Evolutionary conservation across 2,888 invertebrate genomes (phyloP), one percentile per base, ranked within the genome.

Genomic region (Xestia rhomboidea): DNA sequence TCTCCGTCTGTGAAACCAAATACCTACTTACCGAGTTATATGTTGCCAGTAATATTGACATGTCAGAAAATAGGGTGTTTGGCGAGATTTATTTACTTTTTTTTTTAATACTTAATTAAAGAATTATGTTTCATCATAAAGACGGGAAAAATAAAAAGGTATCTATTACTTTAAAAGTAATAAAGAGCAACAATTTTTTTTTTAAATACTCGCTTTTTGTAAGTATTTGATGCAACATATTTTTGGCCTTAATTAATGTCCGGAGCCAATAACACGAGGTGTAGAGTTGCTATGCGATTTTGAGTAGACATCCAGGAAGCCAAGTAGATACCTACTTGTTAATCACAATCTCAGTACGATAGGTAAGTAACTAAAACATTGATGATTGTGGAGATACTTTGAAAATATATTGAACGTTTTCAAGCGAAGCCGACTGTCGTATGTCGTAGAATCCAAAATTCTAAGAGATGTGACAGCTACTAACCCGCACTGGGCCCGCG

Each of bases 21-120:
- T 63, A 41, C 21, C 6, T 38, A 38, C 34, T 38, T 57, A 72
- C 21, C 44, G 2, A 34, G n/a, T 73, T 44, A 24, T 73, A n/a
- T 44, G 34, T 44, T 51, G 34, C 62, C 34, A 62, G 6, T 38
- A 63, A 70, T 27, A 72, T 38, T 34, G 27, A 38, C 38, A 34
- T 46, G 30, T 72, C 34, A 60, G 46, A 38, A 74, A 73, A 73
- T 74, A 60, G 46, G 74, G 60, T 27, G 46, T 73, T 44, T 44
- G 57, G 21, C 72, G n/a, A 27, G 11, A 27, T 27, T 60, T 46
- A 8, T 44, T 44, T 44, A 27, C 18, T n/a, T 44, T 68, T 41
- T 41, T 44, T 68, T 41, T 41, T 18, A 21, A 24, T 30, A n/a
- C 21, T n/a, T n/a, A 41, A 51, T 54, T 38, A 18, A 38, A 46